These are phyloP conservation scores for Eulemur rubriventer DNA, from an alignment of 2,797 vertebrate genomes.

Conservation along the genomic window DNA sequence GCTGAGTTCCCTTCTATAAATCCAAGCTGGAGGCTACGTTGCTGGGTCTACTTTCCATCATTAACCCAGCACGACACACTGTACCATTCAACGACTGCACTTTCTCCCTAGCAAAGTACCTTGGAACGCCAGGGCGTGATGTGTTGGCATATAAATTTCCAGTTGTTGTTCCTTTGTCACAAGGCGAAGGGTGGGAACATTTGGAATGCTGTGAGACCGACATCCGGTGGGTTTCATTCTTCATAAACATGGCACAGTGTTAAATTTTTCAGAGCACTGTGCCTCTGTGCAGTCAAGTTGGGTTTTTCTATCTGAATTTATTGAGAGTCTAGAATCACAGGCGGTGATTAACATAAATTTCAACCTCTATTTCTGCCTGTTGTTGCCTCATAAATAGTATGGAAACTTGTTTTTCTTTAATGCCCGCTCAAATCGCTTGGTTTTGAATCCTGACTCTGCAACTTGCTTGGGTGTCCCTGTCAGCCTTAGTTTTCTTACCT, in stretches of 20 bases:
- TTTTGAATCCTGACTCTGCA: neutral
- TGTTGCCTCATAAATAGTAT: neutral
- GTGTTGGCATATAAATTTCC: neutral
- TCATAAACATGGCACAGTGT: neutral
- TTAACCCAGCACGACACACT: neutral
- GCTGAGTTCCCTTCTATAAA: neutral
- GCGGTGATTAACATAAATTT: slow-evolving; percentile 59
- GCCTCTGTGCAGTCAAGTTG: neutral
- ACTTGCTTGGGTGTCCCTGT: neutral
- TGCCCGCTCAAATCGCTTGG: neutral
- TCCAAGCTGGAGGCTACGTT: neutral
- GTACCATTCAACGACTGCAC: neutral
- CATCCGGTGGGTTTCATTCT: neutral
- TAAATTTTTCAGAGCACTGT: neutral
- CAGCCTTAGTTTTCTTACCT: neutral
- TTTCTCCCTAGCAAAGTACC: neutral
- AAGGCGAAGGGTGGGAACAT: neutral
- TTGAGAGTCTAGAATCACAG: neutral
- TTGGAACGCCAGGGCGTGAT: neutral
- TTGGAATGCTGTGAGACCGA: neutral
- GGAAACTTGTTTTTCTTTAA: neutral
- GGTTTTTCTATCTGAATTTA: slow-evolving; percentile 54
- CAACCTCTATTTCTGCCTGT: slow-evolving; percentile 29
- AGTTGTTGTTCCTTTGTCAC: neutral
- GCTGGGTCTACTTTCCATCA: neutral